Percentiles rank a stretch among this genome's conserved stretches.
Conservation (phyloP, 2,888 invertebrate species). For the Catocala fraxini region DNA sequence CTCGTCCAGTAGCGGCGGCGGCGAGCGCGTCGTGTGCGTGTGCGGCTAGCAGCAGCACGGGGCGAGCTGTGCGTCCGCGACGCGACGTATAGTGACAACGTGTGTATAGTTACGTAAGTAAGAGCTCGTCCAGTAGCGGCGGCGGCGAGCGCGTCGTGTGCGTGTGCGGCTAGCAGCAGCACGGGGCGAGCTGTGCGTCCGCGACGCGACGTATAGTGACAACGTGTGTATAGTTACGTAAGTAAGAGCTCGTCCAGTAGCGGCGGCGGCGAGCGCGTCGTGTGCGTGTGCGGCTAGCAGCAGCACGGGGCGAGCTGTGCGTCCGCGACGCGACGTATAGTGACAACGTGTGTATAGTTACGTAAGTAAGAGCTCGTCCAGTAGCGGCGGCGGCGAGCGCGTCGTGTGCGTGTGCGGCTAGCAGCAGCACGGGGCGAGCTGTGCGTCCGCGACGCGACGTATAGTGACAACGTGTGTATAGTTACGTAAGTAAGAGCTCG, state of each 20-base stretch:
- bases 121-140: neutral
- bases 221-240: conserved; percentile 4
- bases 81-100: conserved; percentile 3
- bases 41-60: too few species aligned
- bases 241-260: neutral
- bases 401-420: too few species aligned
- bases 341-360: neutral
- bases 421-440: neutral
- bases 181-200: neutral
- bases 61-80: neutral
- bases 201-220: conserved; percentile 2
- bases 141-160: too few species aligned
- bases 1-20: neutral
- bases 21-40: too few species aligned
- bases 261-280: too few species aligned
- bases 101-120: conserved; percentile 4
- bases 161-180: too few species aligned
- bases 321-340: conserved; percentile 1
- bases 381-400: neutral
- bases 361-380: neutral
- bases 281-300: too few species aligned
- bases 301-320: neutral
- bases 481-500: conserved; percentile 1
- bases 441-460: neutral
- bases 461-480: neutral